Conservation (phyloP, 2,113 vertebrate species). For the Heterotis niloticus region DNA sequence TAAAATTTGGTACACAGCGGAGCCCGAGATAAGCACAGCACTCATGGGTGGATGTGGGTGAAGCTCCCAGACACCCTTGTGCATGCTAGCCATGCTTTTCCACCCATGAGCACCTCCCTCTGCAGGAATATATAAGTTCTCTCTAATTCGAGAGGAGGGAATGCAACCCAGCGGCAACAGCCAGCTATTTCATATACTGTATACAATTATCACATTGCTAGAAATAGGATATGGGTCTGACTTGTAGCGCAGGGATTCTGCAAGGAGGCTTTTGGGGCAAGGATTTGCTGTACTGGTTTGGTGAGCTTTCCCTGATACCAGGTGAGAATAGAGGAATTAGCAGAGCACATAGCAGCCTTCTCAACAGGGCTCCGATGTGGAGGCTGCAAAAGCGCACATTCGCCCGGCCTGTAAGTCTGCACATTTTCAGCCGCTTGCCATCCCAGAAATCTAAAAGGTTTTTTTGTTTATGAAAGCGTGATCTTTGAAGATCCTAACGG, state of each 20-base stretch:
- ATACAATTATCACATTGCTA: too few relatives aligned
- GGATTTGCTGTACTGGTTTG: not conserved
- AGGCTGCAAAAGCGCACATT: too few relatives aligned
- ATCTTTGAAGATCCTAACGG: not conserved
- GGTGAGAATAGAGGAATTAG: not conserved
- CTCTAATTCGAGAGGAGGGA: conserved; percentile 1
- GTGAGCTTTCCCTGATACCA: not conserved
- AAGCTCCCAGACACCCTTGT: not conserved
- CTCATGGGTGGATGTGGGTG: not conserved
- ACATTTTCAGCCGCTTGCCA: not conserved
- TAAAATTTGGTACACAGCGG: not conserved
- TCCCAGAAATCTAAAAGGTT: conserved; percentile 9
- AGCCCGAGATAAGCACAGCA: conserved; percentile 7
- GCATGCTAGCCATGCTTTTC: not conserved
- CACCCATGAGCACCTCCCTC: not conserved
- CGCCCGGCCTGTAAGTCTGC: not conserved
- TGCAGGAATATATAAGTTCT: not conserved
- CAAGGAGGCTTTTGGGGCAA: not conserved
- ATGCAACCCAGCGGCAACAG: not conserved
- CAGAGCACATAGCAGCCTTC: too few relatives aligned
- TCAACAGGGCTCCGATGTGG: too few relatives aligned
- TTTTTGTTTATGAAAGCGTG: conserved; percentile 7
- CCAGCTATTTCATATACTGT: too few relatives aligned
- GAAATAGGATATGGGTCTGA: too few relatives aligned
- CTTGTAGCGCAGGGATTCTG: not conserved